Evolutionary conservation across 2,797 vertebrate species (phyloP).

Genomic region (Acrossocheilus wenchowensis): DNA sequence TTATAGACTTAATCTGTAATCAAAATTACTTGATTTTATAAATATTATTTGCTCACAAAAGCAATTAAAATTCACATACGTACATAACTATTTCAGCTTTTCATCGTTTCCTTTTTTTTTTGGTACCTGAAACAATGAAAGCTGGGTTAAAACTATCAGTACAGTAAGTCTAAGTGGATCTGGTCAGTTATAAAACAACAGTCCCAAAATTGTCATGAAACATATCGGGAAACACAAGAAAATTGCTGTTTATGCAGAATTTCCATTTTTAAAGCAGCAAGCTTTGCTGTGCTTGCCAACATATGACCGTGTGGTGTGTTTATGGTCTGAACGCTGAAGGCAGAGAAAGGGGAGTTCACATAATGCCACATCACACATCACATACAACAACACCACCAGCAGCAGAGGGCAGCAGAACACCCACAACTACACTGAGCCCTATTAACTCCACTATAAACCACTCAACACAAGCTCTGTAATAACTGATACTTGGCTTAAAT

Average conservation of each 20-base stretch:
- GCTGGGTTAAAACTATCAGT: neutral
- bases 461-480: neutral
- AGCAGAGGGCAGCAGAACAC: conserved; percentile 48
- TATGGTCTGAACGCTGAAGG: neutral
- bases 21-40: neutral
- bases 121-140: neutral
- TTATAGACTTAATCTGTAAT: neutral
- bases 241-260: conserved; percentile 34
- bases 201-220: conserved; percentile 22
- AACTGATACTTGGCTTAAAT: too few species aligned
- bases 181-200: conserved; percentile 13
- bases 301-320: neutral
- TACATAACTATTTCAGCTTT: neutral
- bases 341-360: conserved; percentile 9
- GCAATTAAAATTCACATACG: neutral
- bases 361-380: conserved; percentile 17
- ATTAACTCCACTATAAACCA: neutral
- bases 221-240: conserved; percentile 1
- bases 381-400: neutral
- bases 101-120: neutral
- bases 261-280: conserved; percentile 35
- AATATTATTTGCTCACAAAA: neutral
- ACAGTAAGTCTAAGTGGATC: conserved; percentile 3
- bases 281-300: conserved; percentile 19
- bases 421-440: neutral